A percentile compares a stretch with the other conserved stretches of the same genome.
Conservation (phyloP, 35 echinoderm and acorn worm genomes). For the Ophiothrix spiculata region DNA sequence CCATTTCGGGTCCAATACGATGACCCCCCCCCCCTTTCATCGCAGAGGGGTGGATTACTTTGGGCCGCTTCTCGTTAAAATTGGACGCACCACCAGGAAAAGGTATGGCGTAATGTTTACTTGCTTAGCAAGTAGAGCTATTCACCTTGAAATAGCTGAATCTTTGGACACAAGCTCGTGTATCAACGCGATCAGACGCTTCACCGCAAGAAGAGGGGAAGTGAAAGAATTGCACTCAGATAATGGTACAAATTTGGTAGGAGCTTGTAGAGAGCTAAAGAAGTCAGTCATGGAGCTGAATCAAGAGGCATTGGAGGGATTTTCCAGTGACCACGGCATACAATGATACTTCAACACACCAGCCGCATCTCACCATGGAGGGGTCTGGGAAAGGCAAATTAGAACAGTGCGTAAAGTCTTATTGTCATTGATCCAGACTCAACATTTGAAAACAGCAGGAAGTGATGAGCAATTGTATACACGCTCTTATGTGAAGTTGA, state of each 20-base stretch:
- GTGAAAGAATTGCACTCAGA: slow-evolving; percentile 14
- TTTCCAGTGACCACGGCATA: neutral
- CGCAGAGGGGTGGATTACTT: slow-evolving; percentile 55
- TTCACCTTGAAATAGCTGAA: neutral
- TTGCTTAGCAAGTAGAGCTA: slow-evolving; percentile 43
- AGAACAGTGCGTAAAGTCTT: slow-evolving; percentile 43
- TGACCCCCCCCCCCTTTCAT: slow-evolving; percentile 51
- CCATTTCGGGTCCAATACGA: slow-evolving; percentile 19
- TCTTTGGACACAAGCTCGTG: neutral
- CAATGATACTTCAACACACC: slow-evolving; percentile 57
- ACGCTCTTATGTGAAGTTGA: slow-evolving; percentile 34
- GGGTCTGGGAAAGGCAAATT: slow-evolving; percentile 71
- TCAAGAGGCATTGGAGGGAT: slow-evolving; percentile 28
- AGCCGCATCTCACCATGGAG: slow-evolving; percentile 51
- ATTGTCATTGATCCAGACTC: slow-evolving; percentile 38
- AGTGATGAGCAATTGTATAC: slow-evolving; percentile 20
- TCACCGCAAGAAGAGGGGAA: neutral
- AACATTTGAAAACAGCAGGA: neutral
- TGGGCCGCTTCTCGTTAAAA: slow-evolving; percentile 47
- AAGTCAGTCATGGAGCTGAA: slow-evolving; percentile 27
- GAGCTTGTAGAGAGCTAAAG: slow-evolving; percentile 33
- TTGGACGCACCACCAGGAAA: slow-evolving; percentile 29
- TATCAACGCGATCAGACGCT: neutral
- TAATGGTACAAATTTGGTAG: slow-evolving; percentile 74
- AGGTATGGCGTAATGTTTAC: slow-evolving; percentile 45